Evolutionary conservation across 2,888 invertebrate species (phyloP), one percentile per base, ranked within the genome.

Genomic region (Aproaerema taeniolella): DNA sequence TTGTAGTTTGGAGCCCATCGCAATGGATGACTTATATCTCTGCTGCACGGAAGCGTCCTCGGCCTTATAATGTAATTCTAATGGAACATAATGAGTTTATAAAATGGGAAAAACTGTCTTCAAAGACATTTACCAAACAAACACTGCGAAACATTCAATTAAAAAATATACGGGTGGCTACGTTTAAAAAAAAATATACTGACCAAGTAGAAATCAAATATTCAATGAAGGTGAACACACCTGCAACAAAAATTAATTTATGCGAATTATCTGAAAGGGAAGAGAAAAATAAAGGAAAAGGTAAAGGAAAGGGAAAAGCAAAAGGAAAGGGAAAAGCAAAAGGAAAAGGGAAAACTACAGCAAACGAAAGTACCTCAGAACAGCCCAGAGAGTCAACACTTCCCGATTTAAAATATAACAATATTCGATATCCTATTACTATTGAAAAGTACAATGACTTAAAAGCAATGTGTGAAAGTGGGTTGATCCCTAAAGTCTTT

Each of bases 21-120:
- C 42, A 45, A 32, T 45, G 45, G 45, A 31, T 38, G 8, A 31
- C 40, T 31, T 38, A 35, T 17, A 17, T 45, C 16, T 28, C 31
- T 11, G 16, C 33, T 14, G 41, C 44, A 7, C 13, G 44, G 16
- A 41, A 45, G 39, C 14, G 11, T 9, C 45, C 41, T 32, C 14
- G 11, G 12, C 45, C 45, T 13, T 45, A 41, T 11, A 11, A 60
- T 6, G 59, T 60, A 2, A 33, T n/a, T 35, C 31, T 34, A 7
- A 16, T 42, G 31, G 42, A 45, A 14, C 14, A 39, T 17, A 26
- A 34, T 9, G 42, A 45, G 35, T 45, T 45, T 36, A 37, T 40
- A 15, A 31, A 38, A 31, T 45, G 34, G 30, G 36, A 41, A 31
- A 12, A 40, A 31, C 8, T 40, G 17, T 9, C 39, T 29, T 31